Conservation (phyloP, 2,888 invertebrate species). For the Hyppa rectilinea region DNA sequence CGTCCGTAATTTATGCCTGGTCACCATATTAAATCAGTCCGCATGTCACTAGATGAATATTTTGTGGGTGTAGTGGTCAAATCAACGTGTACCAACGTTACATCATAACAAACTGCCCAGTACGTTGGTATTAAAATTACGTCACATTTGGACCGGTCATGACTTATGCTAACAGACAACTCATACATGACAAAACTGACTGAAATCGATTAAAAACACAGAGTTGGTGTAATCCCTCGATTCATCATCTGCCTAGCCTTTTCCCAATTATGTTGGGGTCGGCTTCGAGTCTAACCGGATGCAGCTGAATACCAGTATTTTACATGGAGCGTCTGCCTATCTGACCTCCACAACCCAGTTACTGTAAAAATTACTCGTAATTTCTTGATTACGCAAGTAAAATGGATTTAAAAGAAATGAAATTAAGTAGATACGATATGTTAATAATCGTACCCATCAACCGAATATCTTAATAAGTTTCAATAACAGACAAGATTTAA, state of each 20-base stretch:
- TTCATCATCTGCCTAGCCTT: too few relatives aligned
- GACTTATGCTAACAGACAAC: slow-evolving; percentile 13
- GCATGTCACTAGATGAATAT: slow-evolving; percentile 40
- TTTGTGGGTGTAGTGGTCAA: slow-evolving; percentile 35
- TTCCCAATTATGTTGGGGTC: too few relatives aligned
- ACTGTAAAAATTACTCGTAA: too few relatives aligned
- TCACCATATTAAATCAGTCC: slow-evolving; percentile 31
- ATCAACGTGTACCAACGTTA: slow-evolving; percentile 12
- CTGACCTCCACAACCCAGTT: too few relatives aligned
- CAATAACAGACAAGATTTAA: neutral
- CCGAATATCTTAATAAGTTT: neutral
- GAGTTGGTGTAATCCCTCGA: neutral
- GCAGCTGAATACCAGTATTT: too few relatives aligned
- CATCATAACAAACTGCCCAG: slow-evolving; percentile 19
- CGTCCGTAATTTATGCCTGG: slow-evolving; percentile 37
- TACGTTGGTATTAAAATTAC: slow-evolving; percentile 28
- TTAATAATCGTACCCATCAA: neutral
- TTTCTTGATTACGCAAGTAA: neutral
- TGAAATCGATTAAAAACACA: neutral
- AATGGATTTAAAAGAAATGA: neutral
- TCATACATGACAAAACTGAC: slow-evolving; percentile 3
- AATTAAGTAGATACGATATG: neutral
- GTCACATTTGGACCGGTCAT: slow-evolving; percentile 34
- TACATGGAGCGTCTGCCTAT: too few relatives aligned
- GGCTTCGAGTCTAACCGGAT: too few relatives aligned